phyloP scores from a whole-genome alignment of 2,888 invertebrate genomes.

The Zonitis immaculata region DNA sequence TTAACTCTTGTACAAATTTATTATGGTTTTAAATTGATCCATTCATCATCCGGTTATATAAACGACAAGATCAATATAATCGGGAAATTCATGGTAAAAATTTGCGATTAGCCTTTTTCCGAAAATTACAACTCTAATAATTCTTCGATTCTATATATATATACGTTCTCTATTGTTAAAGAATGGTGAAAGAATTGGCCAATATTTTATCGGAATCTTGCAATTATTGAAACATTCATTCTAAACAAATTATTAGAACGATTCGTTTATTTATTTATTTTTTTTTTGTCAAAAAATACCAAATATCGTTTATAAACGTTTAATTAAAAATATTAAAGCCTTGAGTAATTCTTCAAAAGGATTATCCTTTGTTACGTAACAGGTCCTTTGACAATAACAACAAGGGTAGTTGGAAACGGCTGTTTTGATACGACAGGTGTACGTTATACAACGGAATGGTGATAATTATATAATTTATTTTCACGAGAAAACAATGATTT shows the following conservation, averaged over 20 bases:
- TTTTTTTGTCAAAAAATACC: too few relatives aligned
- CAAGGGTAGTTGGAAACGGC: constrained; percentile 9
- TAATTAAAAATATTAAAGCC: background rate
- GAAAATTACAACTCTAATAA: background rate
- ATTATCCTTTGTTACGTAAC: constrained; percentile 10
- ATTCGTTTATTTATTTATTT: too few relatives aligned
- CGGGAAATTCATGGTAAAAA: background rate
- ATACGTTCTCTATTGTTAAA: background rate
- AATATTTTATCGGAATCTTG: background rate
- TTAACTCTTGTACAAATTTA: too few relatives aligned
- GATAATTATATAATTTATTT: constrained; percentile 18
- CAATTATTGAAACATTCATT: too few relatives aligned
- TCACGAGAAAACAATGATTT: too few relatives aligned
- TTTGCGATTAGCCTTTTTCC: background rate
- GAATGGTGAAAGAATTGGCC: background rate
- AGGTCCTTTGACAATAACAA: constrained; percentile 4
- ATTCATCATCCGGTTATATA: background rate
- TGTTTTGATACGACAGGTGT: constrained; percentile 15
- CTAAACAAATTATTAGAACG: background rate
- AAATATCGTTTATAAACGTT: background rate
- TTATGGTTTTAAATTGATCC: too few relatives aligned
- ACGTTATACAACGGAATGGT: constrained; percentile 14
- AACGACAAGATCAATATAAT: background rate
- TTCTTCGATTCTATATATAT: background rate
- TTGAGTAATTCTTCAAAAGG: background rate